A percentile compares a stretch with the other conserved stretches of the same genome.
phyloP scores from a whole-genome alignment of 1,140 invertebrate genomes.

The Cydia pomonella region DNA sequence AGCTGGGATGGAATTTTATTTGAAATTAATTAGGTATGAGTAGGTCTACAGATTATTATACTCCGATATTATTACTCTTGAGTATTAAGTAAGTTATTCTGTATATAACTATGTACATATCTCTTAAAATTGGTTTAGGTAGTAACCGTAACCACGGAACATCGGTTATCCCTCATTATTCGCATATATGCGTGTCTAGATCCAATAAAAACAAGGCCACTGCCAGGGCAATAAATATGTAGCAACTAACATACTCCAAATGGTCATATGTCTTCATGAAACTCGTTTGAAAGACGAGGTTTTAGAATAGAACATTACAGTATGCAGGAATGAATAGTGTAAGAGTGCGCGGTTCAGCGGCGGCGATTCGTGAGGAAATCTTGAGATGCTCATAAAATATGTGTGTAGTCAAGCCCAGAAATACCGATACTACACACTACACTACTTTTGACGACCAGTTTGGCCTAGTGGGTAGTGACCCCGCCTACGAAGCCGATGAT shows the following conservation, averaged over 20 bases:
- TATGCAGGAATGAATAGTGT: slow-evolving; percentile 5
- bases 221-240: background rate
- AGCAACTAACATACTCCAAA: background rate
- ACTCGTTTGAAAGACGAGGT: background rate
- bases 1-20: too few relatives aligned
- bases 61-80: too few relatives aligned
- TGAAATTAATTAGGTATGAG: too few relatives aligned
- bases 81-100: too few relatives aligned
- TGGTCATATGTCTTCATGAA: background rate
- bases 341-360: background rate
- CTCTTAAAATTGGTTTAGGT: too few relatives aligned
- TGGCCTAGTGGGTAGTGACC: too few relatives aligned
- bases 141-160: background rate
- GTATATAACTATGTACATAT: too few relatives aligned
- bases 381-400: background rate
- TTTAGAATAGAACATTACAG: background rate
- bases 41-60: too few relatives aligned
- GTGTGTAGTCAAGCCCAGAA: background rate
- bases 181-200: slow-evolving; percentile 1
- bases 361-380: background rate
- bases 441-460: too few relatives aligned
- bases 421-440: too few relatives aligned
- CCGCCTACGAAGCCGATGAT: too few relatives aligned
- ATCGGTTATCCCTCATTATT: slow-evolving; percentile 5
- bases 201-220: slow-evolving; percentile 3